Percentiles rank a stretch among this genome's conserved stretches.
Evolutionary conservation across 2,888 invertebrate species (phyloP).

Genomic region (Mythimna vitellina): DNA sequence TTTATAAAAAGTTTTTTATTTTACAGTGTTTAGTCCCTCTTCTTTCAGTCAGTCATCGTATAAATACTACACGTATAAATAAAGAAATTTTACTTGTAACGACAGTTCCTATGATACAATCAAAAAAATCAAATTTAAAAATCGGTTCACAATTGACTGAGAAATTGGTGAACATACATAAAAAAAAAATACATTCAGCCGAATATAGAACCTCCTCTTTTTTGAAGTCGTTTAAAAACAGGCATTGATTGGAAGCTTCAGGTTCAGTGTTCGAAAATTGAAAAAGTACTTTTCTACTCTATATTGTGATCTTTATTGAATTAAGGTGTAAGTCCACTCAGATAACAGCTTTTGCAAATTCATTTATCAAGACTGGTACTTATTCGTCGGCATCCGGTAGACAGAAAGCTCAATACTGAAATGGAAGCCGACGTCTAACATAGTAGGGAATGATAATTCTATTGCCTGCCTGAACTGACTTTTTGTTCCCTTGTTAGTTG

Average conservation of each 20-base stretch:
- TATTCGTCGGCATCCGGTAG: not conserved
- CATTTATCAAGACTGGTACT: not conserved
- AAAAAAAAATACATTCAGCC: too few relatives aligned
- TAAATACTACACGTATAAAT: too few relatives aligned
- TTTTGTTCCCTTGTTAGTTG: conserved; percentile 45
- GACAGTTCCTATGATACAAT: too few relatives aligned
- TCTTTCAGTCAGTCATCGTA: too few relatives aligned
- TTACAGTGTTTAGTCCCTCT: too few relatives aligned
- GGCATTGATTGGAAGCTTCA: not conserved
- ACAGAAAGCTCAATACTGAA: not conserved
- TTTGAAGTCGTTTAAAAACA: too few relatives aligned
- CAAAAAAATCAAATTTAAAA: too few relatives aligned
- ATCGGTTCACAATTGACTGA: too few relatives aligned
- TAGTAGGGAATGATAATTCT: not conserved
- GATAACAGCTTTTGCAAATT: not conserved
- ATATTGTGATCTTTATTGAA: not conserved
- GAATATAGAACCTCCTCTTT: too few relatives aligned
- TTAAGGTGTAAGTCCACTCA: not conserved
- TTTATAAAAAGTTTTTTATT: too few relatives aligned
- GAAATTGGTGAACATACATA: too few relatives aligned
- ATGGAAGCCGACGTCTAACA: not conserved
- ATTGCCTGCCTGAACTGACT: conserved; percentile 14
- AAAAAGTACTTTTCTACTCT: not conserved
- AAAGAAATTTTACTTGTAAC: too few relatives aligned
- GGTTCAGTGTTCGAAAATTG: not conserved